Base-by-base conservation (phyloP, 1,140 invertebrate genomes). In the Caerostris darwini region DNA sequence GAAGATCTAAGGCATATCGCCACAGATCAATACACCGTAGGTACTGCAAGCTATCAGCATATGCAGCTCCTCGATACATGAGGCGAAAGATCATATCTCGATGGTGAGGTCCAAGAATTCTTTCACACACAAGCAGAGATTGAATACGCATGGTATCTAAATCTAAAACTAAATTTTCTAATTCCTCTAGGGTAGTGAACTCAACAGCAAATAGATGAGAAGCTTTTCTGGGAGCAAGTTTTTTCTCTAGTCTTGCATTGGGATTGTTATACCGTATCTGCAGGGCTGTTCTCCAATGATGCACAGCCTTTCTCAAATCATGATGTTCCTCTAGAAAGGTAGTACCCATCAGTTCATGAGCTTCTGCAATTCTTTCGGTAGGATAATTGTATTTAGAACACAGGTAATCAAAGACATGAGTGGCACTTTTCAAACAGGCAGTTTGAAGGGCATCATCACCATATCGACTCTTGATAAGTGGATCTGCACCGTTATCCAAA, bases 381-480 rank as follows among this genome's bases (percentile, higher is more conserved):
- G 96, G 94, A 96, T 98, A 99, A 17, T 95, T 95, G 69, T 97
- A 96, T 90, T 96, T 97, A 86, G 97, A 96, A 95, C 97, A 97
- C 77, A 99, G 96, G 96, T 98, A 97, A 82, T 97, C 97, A 95
- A 98, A 98, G 95, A 99, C 98, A 94, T 97, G 96, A 64, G 96
- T 97, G n/a, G 98, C 98, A 58, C 98, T 98, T 96, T 98, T 98
- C 0, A 99, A 96, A 96, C 98, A 98, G 7, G 98, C 98, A 57
- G 98, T 98, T 95, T 98, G 98, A 92, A 99, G 96, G 50, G 98
- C 98, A 97, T 99, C 98, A 96, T 99, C 98, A 64, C 98, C 98
- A 95, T 98, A 98, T 93, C 98, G 96, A 94, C 98, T 98, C 94
- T 97, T 97, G 17, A 98, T 95, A 5, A 94, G 93, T 10, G 95